Conservation (phyloP, 2,888 invertebrate species). For the Bellardia pandia region DNA sequence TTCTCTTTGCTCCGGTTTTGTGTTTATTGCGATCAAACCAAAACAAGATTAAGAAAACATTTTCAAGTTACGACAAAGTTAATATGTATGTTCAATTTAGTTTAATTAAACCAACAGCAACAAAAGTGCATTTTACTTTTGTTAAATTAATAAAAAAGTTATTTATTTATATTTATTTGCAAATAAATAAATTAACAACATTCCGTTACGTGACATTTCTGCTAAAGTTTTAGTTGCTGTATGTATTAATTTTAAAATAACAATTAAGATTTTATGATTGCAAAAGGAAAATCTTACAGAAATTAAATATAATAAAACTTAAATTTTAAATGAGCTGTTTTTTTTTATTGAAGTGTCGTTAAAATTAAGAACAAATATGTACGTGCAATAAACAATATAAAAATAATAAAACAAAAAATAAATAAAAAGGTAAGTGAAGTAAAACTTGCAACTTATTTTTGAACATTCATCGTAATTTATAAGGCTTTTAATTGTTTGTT, state of each 20-base stretch:
- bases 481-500: slow-evolving; percentile 39
- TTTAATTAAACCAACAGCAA: slow-evolving; percentile 12
- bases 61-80: not conserved
- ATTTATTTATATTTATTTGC: slow-evolving; percentile 25
- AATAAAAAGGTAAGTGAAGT: slow-evolving; percentile 5
- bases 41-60: slow-evolving; percentile 32
- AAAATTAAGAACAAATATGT: slow-evolving; percentile 9
- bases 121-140: slow-evolving; percentile 41
- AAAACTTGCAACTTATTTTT: not conserved
- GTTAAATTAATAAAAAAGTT: slow-evolving; percentile 7
- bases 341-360: not conserved
- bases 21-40: not conserved
- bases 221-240: slow-evolving; percentile 11
- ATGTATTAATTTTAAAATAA: slow-evolving; percentile 6
- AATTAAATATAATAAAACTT: not conserved
- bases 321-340: slow-evolving; percentile 8
- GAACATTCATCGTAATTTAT: not conserved
- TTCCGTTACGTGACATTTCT: slow-evolving; percentile 57
- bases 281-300: slow-evolving; percentile 14
- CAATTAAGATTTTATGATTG: slow-evolving; percentile 43
- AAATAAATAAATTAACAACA: slow-evolving; percentile 29
- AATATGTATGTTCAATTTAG: not conserved
- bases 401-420: not conserved
- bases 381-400: not conserved
- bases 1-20: not conserved